A percentile compares a stretch with the other conserved stretches of the same genome.
These are phyloP conservation scores for Antigone vipio DNA, from an alignment of 2,113 vertebrate genomes.

Conservation along the genomic window DNA sequence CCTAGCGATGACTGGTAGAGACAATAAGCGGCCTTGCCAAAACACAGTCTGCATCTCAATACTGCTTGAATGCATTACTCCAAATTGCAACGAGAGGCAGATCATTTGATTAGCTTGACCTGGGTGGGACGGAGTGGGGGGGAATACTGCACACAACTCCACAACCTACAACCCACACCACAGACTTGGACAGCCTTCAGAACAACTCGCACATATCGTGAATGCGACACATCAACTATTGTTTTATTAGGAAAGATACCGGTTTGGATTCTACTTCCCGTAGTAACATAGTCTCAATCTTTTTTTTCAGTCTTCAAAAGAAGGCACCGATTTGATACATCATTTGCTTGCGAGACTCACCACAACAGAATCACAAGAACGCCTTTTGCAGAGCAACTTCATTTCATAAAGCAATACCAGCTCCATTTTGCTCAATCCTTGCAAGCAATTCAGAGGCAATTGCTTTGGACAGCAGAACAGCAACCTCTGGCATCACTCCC, in stretches of 20 bases:
- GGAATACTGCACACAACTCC: background rate
- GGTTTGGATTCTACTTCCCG: background rate
- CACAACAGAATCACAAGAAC: background rate
- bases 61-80: background rate
- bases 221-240: background rate
- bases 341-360: background rate
- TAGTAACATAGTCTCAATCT: background rate
- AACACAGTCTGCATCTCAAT: background rate
- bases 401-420: background rate
- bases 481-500: conserved; percentile 34
- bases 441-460: conserved; percentile 17
- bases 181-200: background rate
- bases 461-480: conserved; percentile 15
- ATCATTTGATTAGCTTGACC: background rate
- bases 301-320: background rate
- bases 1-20: background rate
- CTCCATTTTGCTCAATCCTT: background rate
- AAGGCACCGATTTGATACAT: background rate
- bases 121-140: too few species aligned
- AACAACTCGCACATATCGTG: accelerated
- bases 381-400: background rate
- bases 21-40: background rate
- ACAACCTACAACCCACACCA: background rate
- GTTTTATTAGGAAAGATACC: background rate
- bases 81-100: background rate